phyloP scores from a whole-genome alignment of 1,140 invertebrate genomes.

The Lepidurus packardi region DNA sequence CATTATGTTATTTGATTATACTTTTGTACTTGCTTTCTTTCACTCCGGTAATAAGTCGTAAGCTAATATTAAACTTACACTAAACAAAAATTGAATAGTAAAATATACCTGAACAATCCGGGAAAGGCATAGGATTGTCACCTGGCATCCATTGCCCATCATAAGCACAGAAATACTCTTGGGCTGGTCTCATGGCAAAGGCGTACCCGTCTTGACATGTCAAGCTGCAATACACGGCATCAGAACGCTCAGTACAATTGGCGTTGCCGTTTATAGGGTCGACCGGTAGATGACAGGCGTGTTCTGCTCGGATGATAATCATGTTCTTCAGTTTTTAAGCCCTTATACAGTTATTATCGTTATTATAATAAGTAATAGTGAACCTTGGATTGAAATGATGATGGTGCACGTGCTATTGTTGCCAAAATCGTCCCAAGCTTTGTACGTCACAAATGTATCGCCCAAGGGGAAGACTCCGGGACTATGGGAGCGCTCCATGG shows the following conservation, averaged over 20 bases:
- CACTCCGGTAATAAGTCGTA: not conserved
- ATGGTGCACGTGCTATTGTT: constrained; percentile 57
- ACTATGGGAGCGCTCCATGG: constrained; percentile 44
- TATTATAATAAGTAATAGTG: not conserved
- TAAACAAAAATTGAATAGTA: not conserved
- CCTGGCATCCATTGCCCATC: constrained; percentile 47
- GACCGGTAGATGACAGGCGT: constrained; percentile 53
- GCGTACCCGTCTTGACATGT: constrained; percentile 57
- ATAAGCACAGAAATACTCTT: constrained; percentile 50
- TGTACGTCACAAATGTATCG: constrained; percentile 54
- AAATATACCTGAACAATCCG: constrained; percentile 55
- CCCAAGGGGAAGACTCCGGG: constrained; percentile 54
- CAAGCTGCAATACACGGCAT: constrained; percentile 52
- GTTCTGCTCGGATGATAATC: constrained; percentile 51
- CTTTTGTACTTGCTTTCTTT: constrained; percentile 24
- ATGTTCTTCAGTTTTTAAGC: constrained; percentile 46
- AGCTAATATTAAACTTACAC: constrained; percentile 15
- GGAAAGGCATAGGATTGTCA: constrained; percentile 47
- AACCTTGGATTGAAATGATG: constrained; percentile 59
- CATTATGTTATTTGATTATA: not conserved
- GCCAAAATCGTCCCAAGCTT: constrained; percentile 53
- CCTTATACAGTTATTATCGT: not conserved
- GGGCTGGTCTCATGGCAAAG: constrained; percentile 49
- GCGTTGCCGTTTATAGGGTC: constrained; percentile 52
- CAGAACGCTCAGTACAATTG: constrained; percentile 50